Base-by-base conservation (phyloP, 2,888 invertebrate species). In the Lobophora halterata region DNA sequence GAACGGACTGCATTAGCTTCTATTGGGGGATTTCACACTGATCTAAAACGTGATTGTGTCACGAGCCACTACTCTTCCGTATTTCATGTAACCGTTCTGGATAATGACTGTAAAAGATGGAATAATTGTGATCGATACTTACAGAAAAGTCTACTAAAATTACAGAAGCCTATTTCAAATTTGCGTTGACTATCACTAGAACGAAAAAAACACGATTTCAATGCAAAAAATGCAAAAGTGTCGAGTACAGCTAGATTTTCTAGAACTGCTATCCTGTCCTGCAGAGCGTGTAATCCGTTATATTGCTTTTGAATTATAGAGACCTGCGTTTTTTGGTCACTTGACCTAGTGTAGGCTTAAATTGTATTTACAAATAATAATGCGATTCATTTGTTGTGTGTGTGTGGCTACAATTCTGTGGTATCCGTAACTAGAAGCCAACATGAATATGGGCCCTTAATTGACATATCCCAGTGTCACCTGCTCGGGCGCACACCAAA, bases 11-110 rank as follows among this genome's bases (percentile, higher is more conserved):
- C 64, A 63, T 65, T 67, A 61, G n/a, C n/a, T n/a, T n/a, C 66
- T 68, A 71, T 74, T 74, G 68, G 65, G 58, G 65, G 60, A 76
- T 78, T 78, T 78, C 73, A 78, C 79, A 79, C 60, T 69, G 69
- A 72, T 72, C 59, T 65, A 72, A 76, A 77, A 78, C 79, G 77
- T 79, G 78, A 79, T 75, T 70, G 69, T 65, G 73, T 64, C 71
- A 70, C 72, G 68, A 71, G 71, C 73, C 65, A 70, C 55, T 65
- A 61, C 46, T 58, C 64, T 69, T 65, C 56, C 52, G 49, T 69
- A 70, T 65, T 72, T 72, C 57, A 61, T 69, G 65, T 58, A 74
- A 65, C 65, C 59, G 60, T 65, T 68, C 61, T 57, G 52, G 51
- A 56, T 53, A 48, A 57, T 62, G 53, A 54, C 50, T 51, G 52